Evolutionary conservation across 2,888 invertebrate genomes (phyloP), one percentile per base, ranked within the genome.

Genomic region (Rhamphomyia laevipes): DNA sequence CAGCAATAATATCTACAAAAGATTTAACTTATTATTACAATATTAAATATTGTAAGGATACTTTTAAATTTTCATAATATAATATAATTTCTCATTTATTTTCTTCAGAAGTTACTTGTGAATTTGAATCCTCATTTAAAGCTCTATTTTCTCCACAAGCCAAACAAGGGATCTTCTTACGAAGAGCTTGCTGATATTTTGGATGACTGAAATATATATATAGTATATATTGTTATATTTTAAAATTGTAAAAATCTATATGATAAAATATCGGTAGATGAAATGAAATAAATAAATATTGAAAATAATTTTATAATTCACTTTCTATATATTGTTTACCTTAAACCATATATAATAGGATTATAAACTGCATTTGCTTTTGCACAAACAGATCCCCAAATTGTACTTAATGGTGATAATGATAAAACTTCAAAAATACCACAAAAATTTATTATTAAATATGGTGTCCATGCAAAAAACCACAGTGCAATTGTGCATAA

Each of bases 381-480:
- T 51, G 80, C 79, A 58, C 80, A 77, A 38, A 80, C 72, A 17
- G 79, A 77, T 37, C 76, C 75, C 66, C 72, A 74, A 61, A 76
- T 75, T 51, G 76, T 74, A 55, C 72, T 68, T 51, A 77, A 61
- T 35, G 77, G 77, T 53, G 73, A 73, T 47, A 77, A 64, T 49
- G 64, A 64, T 55, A 68, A 62, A 21, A 71, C 66, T 53, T 71
- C 67, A 55, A 75, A 75, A 54, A 76, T 68, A 43, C 77, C 77
- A 46, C 73, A 64, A 56, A 72, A 73, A 53, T 77, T 75, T 49
- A 78, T 73, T 42, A 75, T 59, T 67, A 78, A 71, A 56, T 80
- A 81, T 2, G 80, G 80, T 11, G 77, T 77, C 82, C 82, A 82
- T 15, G 82, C 81, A 57, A 80, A 66, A 58, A 81, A 74, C 77